phyloP scores from a whole-genome alignment of 2,888 invertebrate species.

The Nephrocerus scutellatus region DNA sequence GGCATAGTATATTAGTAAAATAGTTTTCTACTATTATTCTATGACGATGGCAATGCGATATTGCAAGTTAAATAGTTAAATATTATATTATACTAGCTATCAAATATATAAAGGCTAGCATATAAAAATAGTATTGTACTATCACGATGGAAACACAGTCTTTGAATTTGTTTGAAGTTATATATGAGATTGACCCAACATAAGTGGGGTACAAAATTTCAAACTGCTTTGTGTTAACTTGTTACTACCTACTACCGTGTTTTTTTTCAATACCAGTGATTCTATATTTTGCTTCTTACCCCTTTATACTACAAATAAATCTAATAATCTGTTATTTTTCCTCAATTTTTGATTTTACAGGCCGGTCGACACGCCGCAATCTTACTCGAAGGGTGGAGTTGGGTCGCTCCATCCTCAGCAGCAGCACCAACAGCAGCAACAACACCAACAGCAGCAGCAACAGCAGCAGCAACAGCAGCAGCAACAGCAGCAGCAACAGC shows the following conservation, averaged over 20 bases:
- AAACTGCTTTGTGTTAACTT: no score
- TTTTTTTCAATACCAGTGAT: neutral
- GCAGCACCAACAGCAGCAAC: conserved; percentile 19
- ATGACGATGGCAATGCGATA: no score
- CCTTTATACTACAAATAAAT: conserved; percentile 29
- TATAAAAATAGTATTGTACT: no score
- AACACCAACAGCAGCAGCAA: conserved; percentile 45
- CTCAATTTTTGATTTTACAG: conserved; percentile 42
- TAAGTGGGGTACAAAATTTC: no score
- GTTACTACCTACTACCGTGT: neutral
- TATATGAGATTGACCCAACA: no score
- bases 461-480: conserved; percentile 33
- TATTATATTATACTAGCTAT: no score
- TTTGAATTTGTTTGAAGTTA: no score
- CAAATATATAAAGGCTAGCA: no score
- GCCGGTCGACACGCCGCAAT: conserved; percentile 43
- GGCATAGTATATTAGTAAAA: no score
- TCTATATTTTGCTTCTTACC: neutral
- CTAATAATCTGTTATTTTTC: conserved; percentile 39
- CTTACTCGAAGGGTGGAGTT: conserved; percentile 43
- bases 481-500: conserved; percentile 15
- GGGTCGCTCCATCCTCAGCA: conserved; percentile 27
- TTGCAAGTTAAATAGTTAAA: no score
- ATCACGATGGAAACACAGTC: no score
- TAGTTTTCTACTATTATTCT: no score